Percentiles rank a stretch among this genome's conserved stretches.
phyloP scores from a whole-genome alignment of 2,797 vertebrate species.

The Parambassis ranga region DNA sequence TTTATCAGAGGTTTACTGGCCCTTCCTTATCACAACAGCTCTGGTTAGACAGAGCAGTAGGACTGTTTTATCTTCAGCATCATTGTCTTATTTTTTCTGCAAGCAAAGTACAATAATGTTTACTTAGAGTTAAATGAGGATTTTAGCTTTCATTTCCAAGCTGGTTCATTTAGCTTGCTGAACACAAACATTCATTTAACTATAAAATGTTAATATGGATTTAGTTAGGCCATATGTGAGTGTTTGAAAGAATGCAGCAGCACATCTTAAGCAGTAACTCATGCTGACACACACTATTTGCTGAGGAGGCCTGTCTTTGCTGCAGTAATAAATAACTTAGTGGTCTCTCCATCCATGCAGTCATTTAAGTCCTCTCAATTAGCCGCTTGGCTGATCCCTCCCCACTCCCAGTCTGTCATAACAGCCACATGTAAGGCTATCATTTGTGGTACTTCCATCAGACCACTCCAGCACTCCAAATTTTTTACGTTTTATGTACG shows the following conservation, averaged over 20 bases:
- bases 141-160: no score
- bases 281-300: conserved; percentile 46
- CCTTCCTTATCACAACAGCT: conserved; percentile 17
- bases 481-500: conserved; percentile 5
- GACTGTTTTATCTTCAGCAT: conserved; percentile 4
- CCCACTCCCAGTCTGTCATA: conserved; percentile 37
- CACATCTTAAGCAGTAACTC: conserved; percentile 35
- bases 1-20: conserved; percentile 1
- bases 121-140: no score
- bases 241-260: conserved; percentile 30
- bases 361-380: conserved; percentile 74
- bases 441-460: conserved; percentile 12
- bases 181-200: conserved; percentile 15
- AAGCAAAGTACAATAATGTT: no score
- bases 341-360: conserved; percentile 70
- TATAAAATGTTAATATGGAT: conserved; percentile 18
- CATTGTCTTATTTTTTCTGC: not conserved
- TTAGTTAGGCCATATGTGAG: conserved; percentile 6
- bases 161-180: no score
- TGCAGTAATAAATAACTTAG: conserved; percentile 83
- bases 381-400: conserved; percentile 66
- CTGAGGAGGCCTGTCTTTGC: conserved; percentile 66
- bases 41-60: not conserved
- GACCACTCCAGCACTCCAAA: conserved; percentile 17
- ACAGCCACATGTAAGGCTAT: conserved; percentile 36